Base-by-base conservation (phyloP, 2,888 invertebrate genomes). In the Brachypalpus laphriformis region DNA sequence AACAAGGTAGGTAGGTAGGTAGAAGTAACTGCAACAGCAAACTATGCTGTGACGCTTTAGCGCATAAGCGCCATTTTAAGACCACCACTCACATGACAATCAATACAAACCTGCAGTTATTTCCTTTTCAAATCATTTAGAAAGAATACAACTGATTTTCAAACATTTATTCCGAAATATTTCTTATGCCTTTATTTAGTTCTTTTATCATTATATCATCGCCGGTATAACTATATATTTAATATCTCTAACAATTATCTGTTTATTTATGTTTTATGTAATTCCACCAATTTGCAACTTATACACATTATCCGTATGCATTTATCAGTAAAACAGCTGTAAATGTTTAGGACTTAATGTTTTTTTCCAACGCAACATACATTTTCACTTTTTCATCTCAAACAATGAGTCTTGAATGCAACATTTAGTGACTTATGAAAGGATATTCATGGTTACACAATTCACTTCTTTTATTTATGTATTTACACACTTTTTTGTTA, bases 141-240 rank as follows among this genome's bases (percentile, higher is more conserved):
- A n/a, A 56, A 54, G 25, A 54, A 28, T 2, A 11, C 47, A 37
- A 57, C 16, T 63, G 1, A 25, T 65, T 78, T 78, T 49, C 40
- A 63, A 78, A 78, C 78, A 78, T 78, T 78, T 78, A 78, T 78
- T 78, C 65, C 78, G 78, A 78, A 78, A 78, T 71, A 71, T 71
- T 47, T 70, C 61, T 61, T 78, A 61, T 63, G 18, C 54, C 70
- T 56, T 51, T 78, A 78, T 37, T 78, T 61, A 78, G 54, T 61
- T 68, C 40, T 56, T 57, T 34, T 76, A 66, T 76, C 28, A 66
- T 76, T 68, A 42, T 63, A 78, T 71, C 54, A 56, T 78, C 71
- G 71, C 65, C 47, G 16, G 70, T 71, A 71, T 78, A 77, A 70
- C 77, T 77, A 70, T 70, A 76, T 68, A 59, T 77, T 68, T 68